These are phyloP conservation scores for Eretmochelys imbricata DNA, from an alignment of 2,113 vertebrate species.

Conservation along the genomic window DNA sequence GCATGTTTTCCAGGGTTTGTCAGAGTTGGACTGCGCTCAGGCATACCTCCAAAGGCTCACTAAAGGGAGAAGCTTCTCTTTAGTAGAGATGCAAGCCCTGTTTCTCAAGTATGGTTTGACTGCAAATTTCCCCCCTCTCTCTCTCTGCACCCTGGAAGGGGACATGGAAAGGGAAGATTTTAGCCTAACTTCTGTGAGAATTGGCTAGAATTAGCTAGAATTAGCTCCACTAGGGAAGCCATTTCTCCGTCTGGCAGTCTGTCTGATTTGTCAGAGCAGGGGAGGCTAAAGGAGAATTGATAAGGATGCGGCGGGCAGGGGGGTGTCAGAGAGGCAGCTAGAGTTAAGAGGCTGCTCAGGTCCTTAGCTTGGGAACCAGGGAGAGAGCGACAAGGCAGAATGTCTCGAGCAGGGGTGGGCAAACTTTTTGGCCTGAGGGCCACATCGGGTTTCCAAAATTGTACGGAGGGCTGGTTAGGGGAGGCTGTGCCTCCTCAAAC, in stretches of 20 bases:
- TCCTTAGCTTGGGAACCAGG: not conserved
- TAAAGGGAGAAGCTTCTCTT: not conserved
- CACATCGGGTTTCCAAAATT: too few species aligned
- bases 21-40: not conserved
- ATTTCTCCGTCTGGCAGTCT: not conserved
- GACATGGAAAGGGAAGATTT: not conserved
- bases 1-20: not conserved
- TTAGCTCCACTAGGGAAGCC: not conserved
- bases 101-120: not conserved
- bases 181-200: not conserved
- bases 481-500: too few species aligned
- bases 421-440: too few species aligned
- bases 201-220: not conserved
- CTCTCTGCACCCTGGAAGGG: not conserved
- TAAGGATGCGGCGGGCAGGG: not conserved
- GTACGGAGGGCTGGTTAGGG: too few species aligned
- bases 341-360: not conserved
- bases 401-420: not conserved
- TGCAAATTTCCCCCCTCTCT: not conserved
- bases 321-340: not conserved
- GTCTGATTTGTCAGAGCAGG: not conserved
- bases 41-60: not conserved
- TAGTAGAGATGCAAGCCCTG: not conserved
- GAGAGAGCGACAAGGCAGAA: not conserved
- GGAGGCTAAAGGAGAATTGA: not conserved